Conservation (phyloP, 2,888 invertebrate species). For the Scaptodrosophila latifasciaeformis region DNA sequence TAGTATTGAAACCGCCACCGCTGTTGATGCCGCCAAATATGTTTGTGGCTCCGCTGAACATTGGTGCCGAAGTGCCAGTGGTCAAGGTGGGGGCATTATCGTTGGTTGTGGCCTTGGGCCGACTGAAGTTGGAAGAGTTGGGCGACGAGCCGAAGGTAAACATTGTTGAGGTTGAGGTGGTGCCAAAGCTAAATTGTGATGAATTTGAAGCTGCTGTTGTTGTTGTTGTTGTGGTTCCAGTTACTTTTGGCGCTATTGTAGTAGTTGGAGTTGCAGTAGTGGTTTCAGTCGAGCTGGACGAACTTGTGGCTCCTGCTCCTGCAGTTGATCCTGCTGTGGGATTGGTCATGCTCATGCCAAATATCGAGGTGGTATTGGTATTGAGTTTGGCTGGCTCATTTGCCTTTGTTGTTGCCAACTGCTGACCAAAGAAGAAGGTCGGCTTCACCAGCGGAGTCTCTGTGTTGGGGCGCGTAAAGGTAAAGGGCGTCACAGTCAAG, state of each 20-base stretch:
- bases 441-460: no score
- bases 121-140: no score
- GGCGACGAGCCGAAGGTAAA: background rate
- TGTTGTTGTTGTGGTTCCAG: no score
- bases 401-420: slow-evolving; percentile 10
- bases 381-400: slow-evolving; percentile 25
- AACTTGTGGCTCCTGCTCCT: slow-evolving; percentile 8
- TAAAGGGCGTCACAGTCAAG: no score
- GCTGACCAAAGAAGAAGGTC: no score
- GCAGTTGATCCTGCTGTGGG: background rate
- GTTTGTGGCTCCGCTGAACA: no score
- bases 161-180: background rate
- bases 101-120: no score
- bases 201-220: background rate
- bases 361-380: slow-evolving; percentile 32
- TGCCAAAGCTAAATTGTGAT: background rate
- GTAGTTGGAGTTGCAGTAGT: background rate
- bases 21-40: slow-evolving; percentile 4
- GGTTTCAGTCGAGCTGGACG: background rate
- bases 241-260: background rate
- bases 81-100: no score
- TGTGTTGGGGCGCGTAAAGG: no score
- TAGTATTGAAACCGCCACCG: background rate
- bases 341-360: slow-evolving; percentile 5
- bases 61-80: no score